phyloP scores from a whole-genome alignment of 2,797 vertebrate species.

The Channa striata region DNA sequence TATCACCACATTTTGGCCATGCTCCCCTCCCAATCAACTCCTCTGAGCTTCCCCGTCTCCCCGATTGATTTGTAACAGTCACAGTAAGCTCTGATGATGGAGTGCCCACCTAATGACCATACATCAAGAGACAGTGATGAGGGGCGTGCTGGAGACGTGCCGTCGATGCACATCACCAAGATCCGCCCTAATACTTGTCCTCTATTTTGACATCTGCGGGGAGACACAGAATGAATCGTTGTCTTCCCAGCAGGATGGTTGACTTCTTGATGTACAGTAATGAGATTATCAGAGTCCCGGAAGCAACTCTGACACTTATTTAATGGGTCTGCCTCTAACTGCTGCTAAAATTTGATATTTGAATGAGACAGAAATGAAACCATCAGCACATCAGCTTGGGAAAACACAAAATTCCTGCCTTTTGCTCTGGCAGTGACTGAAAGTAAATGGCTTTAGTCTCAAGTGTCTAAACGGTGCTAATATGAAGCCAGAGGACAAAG shows the following conservation, averaged over 20 bases:
- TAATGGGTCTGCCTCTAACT: slow-evolving; percentile 49
- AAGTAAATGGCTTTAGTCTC: slow-evolving; percentile 40
- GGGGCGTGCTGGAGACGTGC: slow-evolving; percentile 54
- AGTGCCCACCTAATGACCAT: slow-evolving; percentile 69
- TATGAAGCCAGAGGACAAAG: slow-evolving; percentile 40
- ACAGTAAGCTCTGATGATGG: slow-evolving; percentile 72
- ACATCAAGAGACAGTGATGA: slow-evolving; percentile 68
- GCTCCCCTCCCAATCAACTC: slow-evolving; percentile 71
- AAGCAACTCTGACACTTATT: slow-evolving; percentile 64
- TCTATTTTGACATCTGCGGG: slow-evolving; percentile 71
- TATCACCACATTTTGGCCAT: slow-evolving; percentile 70
- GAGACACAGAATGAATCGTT: slow-evolving; percentile 48
- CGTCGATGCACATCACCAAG: slow-evolving; percentile 39
- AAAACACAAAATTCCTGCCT: slow-evolving; percentile 28
- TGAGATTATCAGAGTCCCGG: slow-evolving; percentile 74
- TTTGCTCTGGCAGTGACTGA: slow-evolving; percentile 16
- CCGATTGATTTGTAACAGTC: slow-evolving; percentile 79
- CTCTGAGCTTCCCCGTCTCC: slow-evolving; percentile 45
- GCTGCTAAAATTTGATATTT: slow-evolving; percentile 36
- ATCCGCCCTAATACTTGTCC: slow-evolving; percentile 71
- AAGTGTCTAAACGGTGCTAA: slow-evolving; percentile 48
- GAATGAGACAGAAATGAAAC: slow-evolving; percentile 50
- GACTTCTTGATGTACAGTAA: slow-evolving; percentile 74
- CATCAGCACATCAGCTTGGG: slow-evolving; percentile 35
- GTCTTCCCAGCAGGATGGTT: slow-evolving; percentile 55